Conservation (phyloP, 2,888 invertebrate species). For the Isoperla grammatica region DNA sequence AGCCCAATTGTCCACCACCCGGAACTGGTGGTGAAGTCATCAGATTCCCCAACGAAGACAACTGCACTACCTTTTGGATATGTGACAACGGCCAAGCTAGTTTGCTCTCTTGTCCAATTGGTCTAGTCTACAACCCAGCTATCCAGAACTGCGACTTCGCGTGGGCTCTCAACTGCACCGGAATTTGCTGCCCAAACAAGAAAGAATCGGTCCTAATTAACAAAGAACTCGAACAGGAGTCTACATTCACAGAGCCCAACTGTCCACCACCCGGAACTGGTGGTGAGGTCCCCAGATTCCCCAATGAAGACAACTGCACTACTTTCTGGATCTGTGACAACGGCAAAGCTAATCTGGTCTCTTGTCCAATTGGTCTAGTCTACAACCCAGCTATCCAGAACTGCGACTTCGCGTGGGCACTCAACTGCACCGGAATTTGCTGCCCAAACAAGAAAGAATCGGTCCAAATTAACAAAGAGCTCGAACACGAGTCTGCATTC, state of each 20-base stretch:
- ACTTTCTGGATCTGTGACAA: not conserved
- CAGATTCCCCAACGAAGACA: constrained; percentile 4
- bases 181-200: not conserved
- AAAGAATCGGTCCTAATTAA: not conserved
- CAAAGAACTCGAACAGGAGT: too few species aligned
- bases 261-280: too few species aligned
- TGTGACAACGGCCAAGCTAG: constrained; percentile 1
- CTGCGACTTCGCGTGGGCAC: not conserved
- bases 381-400: not conserved
- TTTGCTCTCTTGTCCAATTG: not conserved
- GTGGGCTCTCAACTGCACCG: not conserved
- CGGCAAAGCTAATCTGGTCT: not conserved
- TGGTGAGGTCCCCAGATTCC: not conserved
- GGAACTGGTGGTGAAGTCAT: not conserved
- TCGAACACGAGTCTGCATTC: not conserved
- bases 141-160: not conserved
- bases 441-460: not conserved
- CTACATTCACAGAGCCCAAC: too few species aligned
- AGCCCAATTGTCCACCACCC: too few species aligned
- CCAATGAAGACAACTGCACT: not conserved
- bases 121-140: not conserved
- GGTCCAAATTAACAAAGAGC: not conserved
- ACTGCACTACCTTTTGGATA: constrained; percentile 6
- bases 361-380: not conserved
- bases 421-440: not conserved